Conservation (phyloP, 2,888 invertebrate genomes). For the Tromatobia lineatoria region DNA sequence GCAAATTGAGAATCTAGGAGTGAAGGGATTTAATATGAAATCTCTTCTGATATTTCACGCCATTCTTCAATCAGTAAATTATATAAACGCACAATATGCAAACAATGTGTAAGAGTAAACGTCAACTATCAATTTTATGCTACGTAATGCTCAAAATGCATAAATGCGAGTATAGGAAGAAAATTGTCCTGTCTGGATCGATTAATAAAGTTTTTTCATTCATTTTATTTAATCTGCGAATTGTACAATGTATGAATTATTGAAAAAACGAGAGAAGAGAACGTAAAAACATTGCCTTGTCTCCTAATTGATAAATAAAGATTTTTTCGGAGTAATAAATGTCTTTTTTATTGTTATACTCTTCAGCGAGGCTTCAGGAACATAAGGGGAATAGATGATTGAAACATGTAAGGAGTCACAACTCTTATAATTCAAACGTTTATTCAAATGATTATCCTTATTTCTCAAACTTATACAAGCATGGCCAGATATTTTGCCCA, state of each 20-base stretch:
- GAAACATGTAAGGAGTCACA: slow-evolving; percentile 43
- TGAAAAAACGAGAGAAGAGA: slow-evolving; percentile 12
- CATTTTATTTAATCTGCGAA: slow-evolving; percentile 23
- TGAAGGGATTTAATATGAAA: neutral
- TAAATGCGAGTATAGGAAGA: neutral
- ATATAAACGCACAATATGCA: slow-evolving; percentile 37
- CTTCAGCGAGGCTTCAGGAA: neutral
- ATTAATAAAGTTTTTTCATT: neutral
- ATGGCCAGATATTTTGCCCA: slow-evolving; percentile 2
- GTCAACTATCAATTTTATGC: slow-evolving; percentile 1
- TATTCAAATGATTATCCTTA: slow-evolving; percentile 62
- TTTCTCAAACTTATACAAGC: slow-evolving; percentile 46
- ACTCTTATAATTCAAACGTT: slow-evolving; percentile 63
- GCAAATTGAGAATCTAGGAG: neutral
- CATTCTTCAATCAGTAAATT: slow-evolving; percentile 5
- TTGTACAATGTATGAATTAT: slow-evolving; percentile 23
- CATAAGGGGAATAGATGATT: neutral
- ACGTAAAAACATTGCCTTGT: slow-evolving; percentile 35
- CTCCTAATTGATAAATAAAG: slow-evolving; percentile 20
- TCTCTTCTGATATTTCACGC: neutral
- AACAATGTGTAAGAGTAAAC: neutral
- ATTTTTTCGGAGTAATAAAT: slow-evolving; percentile 1
- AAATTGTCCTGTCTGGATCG: neutral
- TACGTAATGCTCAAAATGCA: neutral
- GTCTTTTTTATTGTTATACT: no score